Percentiles rank a stretch among this genome's conserved stretches.
Conservation (phyloP, 2,797 vertebrate species). For the Alectoris magna region DNA sequence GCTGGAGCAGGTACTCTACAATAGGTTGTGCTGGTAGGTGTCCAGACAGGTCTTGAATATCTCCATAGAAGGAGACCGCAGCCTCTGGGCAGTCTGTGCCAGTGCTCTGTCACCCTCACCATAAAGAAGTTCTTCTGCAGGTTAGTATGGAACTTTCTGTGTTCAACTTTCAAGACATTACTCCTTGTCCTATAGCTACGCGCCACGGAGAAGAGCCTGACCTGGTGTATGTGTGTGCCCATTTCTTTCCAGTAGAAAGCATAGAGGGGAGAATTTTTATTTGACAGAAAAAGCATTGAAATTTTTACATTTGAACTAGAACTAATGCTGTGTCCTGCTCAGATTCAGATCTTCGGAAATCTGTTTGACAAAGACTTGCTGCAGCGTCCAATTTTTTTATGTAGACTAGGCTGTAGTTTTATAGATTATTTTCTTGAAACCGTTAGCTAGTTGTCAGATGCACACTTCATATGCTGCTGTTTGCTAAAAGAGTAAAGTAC, state of each 20-base stretch:
- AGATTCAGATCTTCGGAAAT: not conserved
- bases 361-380: not conserved
- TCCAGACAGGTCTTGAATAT: no score
- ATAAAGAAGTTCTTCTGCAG: no score
- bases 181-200: no score
- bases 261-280: not conserved
- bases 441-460: not conserved
- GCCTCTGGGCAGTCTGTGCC: no score
- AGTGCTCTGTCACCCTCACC: no score
- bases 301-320: conserved; percentile 1
- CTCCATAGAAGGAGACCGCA: no score
- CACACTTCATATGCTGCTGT: no score
- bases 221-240: not conserved
- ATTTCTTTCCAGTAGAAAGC: not conserved
- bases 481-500: not conserved
- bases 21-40: no score
- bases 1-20: no score
- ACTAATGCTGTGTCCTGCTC: not conserved
- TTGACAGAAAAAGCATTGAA: not conserved
- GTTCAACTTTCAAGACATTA: no score
- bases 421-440: not conserved
- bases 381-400: not conserved
- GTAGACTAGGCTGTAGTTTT: not conserved
- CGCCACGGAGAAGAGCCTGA: no score
- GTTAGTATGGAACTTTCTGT: no score